Evolutionary conservation across 2,797 vertebrate species (phyloP), one percentile per base, ranked within the genome.

Genomic region (Lithobates sylvaticus): DNA sequence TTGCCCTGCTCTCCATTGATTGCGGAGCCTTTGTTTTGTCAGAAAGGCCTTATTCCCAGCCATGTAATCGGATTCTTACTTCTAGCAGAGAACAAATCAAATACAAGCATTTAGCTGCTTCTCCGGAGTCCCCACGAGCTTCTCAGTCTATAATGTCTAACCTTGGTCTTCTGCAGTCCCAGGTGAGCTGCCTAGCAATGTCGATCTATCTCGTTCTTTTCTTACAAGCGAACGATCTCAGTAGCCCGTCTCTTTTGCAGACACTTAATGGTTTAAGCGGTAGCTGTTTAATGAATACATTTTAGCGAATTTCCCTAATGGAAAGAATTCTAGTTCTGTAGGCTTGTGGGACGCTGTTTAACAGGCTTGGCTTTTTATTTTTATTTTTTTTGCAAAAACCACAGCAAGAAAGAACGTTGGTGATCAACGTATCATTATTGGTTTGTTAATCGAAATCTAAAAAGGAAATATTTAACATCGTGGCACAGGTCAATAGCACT

Each of bases 371-470:
- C 61, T 26, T 65, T 8, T 23, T 75, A 64, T 75, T 75, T 79
- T 39, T 68, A 44, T 71, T 3, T 13, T 8, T 13, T 3, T 13
- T 13, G 39, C 39, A 39, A 39, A 39, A 39, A 39, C 39, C 9
- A 10, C 44, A 54, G 76, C 68, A 21, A 32, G 69, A 42, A 64
- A n/a, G 21, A 9, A 65, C 67, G 68, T 36, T 16, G 47, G 73
- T 23, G 72, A 87, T 87, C 75, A 87, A 83, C 74, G 76, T 15
- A 80, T 79, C 69, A 68, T 87, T 78, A 84, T 80, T 84, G 81
- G 86, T 75, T 87, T 84, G 81, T 87, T 87, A 83, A 79, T 87
- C 86, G 74, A 79, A 83, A 84, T 78, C 80, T 83, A 50, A 79
- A 47, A 13, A 72, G 47, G 79, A 32, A 82, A 34, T 70, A 15